Evolutionary conservation across 2,888 invertebrate species (phyloP), one percentile per base, ranked within the genome.

Genomic region (Microctonus aethiopoides): DNA sequence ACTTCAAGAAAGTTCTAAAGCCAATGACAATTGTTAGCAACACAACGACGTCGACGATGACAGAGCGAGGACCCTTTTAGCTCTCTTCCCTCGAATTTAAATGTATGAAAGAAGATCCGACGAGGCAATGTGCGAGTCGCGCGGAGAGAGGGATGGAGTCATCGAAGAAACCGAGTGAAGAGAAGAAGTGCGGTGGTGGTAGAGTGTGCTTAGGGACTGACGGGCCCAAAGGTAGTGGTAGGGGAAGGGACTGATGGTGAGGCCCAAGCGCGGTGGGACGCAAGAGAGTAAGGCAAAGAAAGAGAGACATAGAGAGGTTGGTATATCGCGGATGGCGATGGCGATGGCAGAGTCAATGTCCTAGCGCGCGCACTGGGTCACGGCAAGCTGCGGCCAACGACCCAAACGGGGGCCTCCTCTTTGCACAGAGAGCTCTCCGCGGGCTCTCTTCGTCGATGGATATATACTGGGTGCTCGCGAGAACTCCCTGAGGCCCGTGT

Each of bases 331-430:
- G 84, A 86, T 86, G 85, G 84, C 84, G 83, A 84, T 84, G 84
- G 85, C 83, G 84, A 85, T 86, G 86, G 83, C 84, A 84, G 86
- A 86, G 86, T 86, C 86, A 86, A 86, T 86, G 86, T 86, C 86
- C 86, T 86, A 83, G 80, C 82, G 81, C 83, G 83, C 86, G 86
- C 84, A 86, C 86, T 86, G 86, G 86, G 86, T 86, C 86, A 86
- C 86, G 86, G 86, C 85, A 84, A 86, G 84, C 82, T 82, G 83
- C 84, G 86, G 86, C 81, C 86, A 86, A 83, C 83, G 86, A 86
- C 84, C 86, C 83, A 77, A n/a, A 80, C 75, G 65, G 77, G 82
- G 46, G 46, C 46, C 83, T 84, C 81, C 82, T 83, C 82, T 81
- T 83, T 83, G 83, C 84, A 83, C 81, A 79, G 80, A 79, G 79